Evolutionary conservation across 2,888 invertebrate genomes (phyloP).

Genomic region (Isoperla grammatica): DNA sequence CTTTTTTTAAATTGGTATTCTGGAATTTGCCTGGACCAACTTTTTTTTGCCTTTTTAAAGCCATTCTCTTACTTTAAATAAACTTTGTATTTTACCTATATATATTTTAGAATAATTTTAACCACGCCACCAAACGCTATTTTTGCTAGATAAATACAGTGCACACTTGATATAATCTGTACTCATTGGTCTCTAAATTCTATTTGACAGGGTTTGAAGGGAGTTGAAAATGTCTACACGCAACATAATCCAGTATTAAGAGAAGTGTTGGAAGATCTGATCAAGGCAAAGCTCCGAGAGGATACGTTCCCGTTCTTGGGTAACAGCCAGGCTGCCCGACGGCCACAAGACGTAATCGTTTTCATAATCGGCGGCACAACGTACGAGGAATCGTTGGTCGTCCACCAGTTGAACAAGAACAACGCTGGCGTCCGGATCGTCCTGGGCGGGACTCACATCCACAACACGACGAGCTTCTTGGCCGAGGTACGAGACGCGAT

Average conservation of each 20-base stretch:
- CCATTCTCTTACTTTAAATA: too few species aligned
- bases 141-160: too few species aligned
- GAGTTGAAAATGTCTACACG: conserved; percentile 98
- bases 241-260: conserved; percentile 93
- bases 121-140: too few species aligned
- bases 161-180: too few species aligned
- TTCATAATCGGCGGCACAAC: conserved; percentile 96
- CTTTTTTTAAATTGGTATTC: too few species aligned
- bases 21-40: too few species aligned
- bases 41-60: too few species aligned
- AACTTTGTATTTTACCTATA: too few species aligned
- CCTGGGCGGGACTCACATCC: conserved; percentile 87
- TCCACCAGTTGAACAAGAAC: conserved; percentile 71
- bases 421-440: conserved; percentile 71
- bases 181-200: too few species aligned
- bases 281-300: conserved; percentile 85
- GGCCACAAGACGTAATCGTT: conserved; percentile 90
- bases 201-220: conserved; percentile 65
- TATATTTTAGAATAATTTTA: too few species aligned
- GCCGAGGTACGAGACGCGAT: conserved; percentile 67
- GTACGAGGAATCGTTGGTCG: conserved; percentile 87
- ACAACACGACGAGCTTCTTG: conserved; percentile 77
- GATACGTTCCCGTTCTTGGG: conserved; percentile 79
- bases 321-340: conserved; percentile 45
- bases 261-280: conserved; percentile 82